Conservation (phyloP, 2,888 invertebrate genomes). For the Slavum lentiscoides region DNA sequence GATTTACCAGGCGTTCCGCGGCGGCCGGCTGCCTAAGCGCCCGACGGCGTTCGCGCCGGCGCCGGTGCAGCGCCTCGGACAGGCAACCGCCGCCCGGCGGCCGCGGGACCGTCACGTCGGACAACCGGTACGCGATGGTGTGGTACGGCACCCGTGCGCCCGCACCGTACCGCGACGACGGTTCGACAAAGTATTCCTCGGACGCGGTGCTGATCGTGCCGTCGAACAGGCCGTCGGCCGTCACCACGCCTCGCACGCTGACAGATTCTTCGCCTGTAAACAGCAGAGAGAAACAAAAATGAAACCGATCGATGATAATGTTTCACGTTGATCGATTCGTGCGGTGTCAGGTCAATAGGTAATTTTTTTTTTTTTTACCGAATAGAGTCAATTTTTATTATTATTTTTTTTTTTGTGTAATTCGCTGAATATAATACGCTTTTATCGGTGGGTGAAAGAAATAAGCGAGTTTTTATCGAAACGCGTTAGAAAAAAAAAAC, state of each 20-base stretch:
- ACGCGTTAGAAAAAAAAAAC: no score
- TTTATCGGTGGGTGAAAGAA: no score
- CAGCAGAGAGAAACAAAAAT: constrained; percentile 5
- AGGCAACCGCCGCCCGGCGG: constrained; percentile 58
- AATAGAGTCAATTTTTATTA: no score
- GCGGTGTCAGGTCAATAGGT: no score
- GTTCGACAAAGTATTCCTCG: constrained; percentile 85
- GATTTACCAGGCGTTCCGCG: constrained; percentile 51
- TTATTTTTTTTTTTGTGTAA: no score
- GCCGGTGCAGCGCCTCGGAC: constrained; percentile 17
- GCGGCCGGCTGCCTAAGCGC: constrained; percentile 7
- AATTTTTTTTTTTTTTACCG: no score
- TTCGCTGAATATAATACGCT: no score
- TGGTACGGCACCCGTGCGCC: constrained; percentile 64
- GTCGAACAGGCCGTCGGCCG: constrained; percentile 84
- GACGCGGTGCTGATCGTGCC: constrained; percentile 78
- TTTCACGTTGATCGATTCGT: no score
- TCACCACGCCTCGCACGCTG: constrained; percentile 81
- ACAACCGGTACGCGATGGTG: constrained; percentile 80
- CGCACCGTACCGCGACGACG: constrained; percentile 70
- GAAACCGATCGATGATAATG: not conserved
- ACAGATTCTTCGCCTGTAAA: constrained; percentile 80
- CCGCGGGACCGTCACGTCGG: constrained; percentile 68
- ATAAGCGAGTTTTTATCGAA: no score
- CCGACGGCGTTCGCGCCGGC: not conserved